Evolutionary conservation across 2,797 vertebrate genomes (phyloP).

Genomic region (Rhincodon typus): DNA sequence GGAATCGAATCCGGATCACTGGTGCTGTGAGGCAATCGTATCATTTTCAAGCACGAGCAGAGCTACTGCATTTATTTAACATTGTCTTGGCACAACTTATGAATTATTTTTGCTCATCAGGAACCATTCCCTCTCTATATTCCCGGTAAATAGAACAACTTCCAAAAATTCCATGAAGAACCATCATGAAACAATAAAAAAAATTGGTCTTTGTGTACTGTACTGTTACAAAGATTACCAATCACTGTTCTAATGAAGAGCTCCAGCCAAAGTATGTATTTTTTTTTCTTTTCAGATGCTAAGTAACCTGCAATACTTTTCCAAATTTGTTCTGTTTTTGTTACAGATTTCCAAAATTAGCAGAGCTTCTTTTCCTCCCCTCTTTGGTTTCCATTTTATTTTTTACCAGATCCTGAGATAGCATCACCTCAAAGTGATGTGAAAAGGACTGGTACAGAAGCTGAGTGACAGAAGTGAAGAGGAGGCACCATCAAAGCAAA

Average conservation of each 20-base stretch:
- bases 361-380: background rate
- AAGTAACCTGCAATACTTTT: background rate
- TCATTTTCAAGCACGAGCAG: background rate
- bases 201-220: background rate
- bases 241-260: background rate
- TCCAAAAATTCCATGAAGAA: background rate
- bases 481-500: background rate
- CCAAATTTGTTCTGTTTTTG: background rate
- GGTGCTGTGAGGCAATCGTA: too few relatives aligned
- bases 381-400: background rate
- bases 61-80: background rate
- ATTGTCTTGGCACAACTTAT: background rate
- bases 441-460: background rate
- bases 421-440: background rate
- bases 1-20: too few relatives aligned
- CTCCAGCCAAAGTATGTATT: background rate
- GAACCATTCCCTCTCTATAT: too few relatives aligned
- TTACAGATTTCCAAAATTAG: background rate
- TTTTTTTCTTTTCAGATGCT: background rate
- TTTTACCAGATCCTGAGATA: background rate
- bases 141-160: background rate
- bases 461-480: slow-evolving; percentile 19
- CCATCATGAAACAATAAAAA: background rate
- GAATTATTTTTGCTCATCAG: background rate
- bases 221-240: background rate